These are phyloP conservation scores for Coregonus ussuriensis DNA, from an alignment of 2,797 vertebrate genomes.

Conservation along the genomic window DNA sequence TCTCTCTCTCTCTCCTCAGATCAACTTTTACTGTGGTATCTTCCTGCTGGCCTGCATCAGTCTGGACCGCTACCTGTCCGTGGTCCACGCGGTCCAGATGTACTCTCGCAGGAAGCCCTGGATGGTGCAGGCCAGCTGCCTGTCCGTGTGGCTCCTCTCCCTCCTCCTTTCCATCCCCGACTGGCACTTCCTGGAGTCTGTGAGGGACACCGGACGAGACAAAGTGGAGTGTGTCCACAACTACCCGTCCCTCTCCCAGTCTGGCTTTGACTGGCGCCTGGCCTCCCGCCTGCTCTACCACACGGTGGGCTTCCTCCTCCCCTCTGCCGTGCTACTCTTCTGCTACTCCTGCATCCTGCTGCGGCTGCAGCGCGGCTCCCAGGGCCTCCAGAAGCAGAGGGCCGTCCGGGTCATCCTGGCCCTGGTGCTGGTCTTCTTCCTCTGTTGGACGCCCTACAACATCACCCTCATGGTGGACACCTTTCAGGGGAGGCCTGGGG, in stretches of 20 bases:
- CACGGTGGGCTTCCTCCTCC: constrained; percentile 83
- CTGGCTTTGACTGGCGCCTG: constrained; percentile 49
- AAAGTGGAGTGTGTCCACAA: constrained; percentile 60
- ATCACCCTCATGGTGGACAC: constrained; percentile 78
- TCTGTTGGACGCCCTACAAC: constrained; percentile 88
- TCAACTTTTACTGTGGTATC: constrained; percentile 95
- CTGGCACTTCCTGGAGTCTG: constrained; percentile 76
- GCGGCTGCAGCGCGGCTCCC: constrained; percentile 51
- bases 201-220: constrained; percentile 42
- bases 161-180: constrained; percentile 63
- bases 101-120: constrained; percentile 83
- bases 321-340: constrained; percentile 80
- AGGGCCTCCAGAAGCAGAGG: constrained; percentile 72
- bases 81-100: constrained; percentile 88
- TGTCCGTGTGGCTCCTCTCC: constrained; percentile 74
- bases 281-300: constrained; percentile 83
- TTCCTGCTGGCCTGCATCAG: constrained; percentile 92
- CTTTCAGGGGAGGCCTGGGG: not conserved
- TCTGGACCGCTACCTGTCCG: constrained; percentile 90
- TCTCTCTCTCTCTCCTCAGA: constrained; percentile 46
- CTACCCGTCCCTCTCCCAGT: constrained; percentile 51
- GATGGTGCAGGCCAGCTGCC: constrained; percentile 81
- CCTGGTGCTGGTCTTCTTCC: constrained; percentile 82
- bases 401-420: constrained; percentile 81
- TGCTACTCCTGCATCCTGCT: constrained; percentile 81